Percentiles rank a stretch among this genome's conserved stretches.
Conservation (phyloP, 2,888 invertebrate genomes). For the Antitype chi region DNA sequence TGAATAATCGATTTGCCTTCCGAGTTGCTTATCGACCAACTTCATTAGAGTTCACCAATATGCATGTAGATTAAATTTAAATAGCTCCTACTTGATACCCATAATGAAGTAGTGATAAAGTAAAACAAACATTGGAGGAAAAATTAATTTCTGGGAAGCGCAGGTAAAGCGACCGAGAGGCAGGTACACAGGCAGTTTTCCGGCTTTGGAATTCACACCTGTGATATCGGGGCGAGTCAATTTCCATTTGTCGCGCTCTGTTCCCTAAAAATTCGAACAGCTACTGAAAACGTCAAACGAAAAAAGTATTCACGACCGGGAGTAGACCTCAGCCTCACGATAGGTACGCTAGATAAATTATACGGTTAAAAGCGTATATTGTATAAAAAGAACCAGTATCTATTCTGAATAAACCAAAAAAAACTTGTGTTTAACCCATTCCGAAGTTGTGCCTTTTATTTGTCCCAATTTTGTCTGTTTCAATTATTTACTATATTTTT, state of each 20-base stretch:
- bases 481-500: not conserved
- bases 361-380: not conserved
- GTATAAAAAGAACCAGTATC: not conserved
- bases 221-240: not conserved
- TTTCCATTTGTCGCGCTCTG: not conserved
- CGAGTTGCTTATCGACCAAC: not conserved
- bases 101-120: not conserved
- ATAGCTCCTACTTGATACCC: not conserved
- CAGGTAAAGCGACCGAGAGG: not conserved
- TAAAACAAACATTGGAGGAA: not conserved
- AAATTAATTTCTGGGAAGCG: not conserved
- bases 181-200: not conserved
- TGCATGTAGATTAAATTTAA: not conserved
- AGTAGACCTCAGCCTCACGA: not conserved
- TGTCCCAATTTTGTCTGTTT: not conserved
- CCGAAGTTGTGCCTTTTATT: not conserved
- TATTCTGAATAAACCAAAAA: not conserved
- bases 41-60: not conserved
- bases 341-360: not conserved
- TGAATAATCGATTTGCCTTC: not conserved
- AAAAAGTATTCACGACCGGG: not conserved
- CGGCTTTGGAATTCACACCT: not conserved
- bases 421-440: conserved; percentile 1
- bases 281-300: not conserved
- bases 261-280: not conserved